Conservation (phyloP, 2,113 vertebrate genomes). For the Gopherus flavomarginatus region DNA sequence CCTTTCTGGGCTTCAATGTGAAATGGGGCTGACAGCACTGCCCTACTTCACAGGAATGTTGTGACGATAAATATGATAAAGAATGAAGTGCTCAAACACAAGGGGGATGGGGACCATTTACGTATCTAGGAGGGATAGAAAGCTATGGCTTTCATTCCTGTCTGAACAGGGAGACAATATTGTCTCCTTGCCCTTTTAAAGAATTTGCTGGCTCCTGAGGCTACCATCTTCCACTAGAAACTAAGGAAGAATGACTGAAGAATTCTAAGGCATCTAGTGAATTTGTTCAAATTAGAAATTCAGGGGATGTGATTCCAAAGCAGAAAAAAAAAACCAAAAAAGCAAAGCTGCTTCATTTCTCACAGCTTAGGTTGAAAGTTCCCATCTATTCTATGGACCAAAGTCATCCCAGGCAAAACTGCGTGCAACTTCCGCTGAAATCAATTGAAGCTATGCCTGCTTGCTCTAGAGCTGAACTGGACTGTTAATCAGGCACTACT, state of each 20-base stretch:
- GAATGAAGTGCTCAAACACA: too few species aligned
- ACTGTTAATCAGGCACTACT: background rate
- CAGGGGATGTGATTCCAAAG: slow-evolving; percentile 14
- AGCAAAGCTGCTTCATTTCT: accelerated
- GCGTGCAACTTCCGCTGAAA: background rate
- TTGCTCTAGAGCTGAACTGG: slow-evolving; percentile 1
- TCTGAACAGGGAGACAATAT: background rate
- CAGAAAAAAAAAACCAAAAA: slow-evolving; percentile 28
- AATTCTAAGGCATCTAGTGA: slow-evolving; percentile 1
- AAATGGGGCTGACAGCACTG: too few species aligned
- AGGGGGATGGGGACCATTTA: too few species aligned
- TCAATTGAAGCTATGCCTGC: slow-evolving; percentile 9
- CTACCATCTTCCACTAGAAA: slow-evolving; percentile 21
- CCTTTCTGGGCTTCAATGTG: too few species aligned
- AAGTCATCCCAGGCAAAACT: background rate
- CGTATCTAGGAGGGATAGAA: background rate
- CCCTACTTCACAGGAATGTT: too few species aligned
- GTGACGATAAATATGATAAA: too few species aligned
- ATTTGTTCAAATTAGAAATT: slow-evolving; percentile 35
- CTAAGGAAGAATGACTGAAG: background rate
- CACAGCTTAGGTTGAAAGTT: background rate
- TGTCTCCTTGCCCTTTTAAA: background rate
- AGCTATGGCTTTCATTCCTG: background rate
- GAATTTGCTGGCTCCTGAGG: background rate
- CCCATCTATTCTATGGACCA: background rate